Conservation (phyloP, 2,888 invertebrate genomes). For the Troglohyphantes excavatus region DNA sequence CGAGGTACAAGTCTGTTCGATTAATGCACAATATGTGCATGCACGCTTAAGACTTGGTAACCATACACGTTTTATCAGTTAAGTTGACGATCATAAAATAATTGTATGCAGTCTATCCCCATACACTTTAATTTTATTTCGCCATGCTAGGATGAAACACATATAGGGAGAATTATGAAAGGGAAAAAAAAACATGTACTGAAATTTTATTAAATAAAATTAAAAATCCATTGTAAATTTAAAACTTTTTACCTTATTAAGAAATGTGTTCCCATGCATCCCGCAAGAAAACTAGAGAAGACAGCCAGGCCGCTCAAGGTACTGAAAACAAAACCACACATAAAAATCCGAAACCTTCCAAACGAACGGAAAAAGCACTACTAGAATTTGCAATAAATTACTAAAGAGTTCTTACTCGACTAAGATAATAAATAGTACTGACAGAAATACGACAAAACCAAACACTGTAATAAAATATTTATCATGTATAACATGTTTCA, state of each 20-base stretch:
- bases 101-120: too few relatives aligned
- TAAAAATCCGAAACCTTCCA: not conserved
- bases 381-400: not conserved
- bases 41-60: too few relatives aligned
- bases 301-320: conserved; percentile 50
- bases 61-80: too few relatives aligned
- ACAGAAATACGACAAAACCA: conserved; percentile 45
- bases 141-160: too few relatives aligned
- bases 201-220: too few relatives aligned
- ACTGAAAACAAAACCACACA: conserved; percentile 32
- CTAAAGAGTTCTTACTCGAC: conserved; percentile 36
- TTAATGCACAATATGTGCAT: too few relatives aligned
- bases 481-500: conserved; percentile 51
- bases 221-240: not conserved
- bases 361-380: not conserved
- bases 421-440: conserved; percentile 8
- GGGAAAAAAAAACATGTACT: too few relatives aligned
- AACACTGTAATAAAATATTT: conserved; percentile 50
- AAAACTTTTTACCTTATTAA: conserved; percentile 44
- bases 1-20: too few relatives aligned
- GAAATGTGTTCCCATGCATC: conserved; percentile 63
- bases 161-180: too few relatives aligned
- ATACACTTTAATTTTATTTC: too few relatives aligned
- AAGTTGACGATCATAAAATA: too few relatives aligned
- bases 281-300: conserved; percentile 51